Evolutionary conservation across 2,797 vertebrate species (phyloP).

Genomic region (Chrosomus eos): DNA sequence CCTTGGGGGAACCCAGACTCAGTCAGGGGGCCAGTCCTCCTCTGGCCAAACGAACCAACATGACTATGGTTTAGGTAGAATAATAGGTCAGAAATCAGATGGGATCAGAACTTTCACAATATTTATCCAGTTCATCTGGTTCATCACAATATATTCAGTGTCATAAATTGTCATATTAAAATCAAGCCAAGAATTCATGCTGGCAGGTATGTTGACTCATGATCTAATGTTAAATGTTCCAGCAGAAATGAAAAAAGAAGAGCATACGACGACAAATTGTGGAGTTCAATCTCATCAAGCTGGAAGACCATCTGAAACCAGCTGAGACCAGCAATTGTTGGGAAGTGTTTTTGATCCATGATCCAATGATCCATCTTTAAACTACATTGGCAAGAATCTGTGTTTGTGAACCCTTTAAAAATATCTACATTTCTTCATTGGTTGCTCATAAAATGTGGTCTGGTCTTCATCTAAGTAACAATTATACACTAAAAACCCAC

Average conservation of each 20-base stretch:
- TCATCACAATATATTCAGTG: no score
- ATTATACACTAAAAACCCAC: neutral
- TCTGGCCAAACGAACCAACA: no score
- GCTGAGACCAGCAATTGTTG: neutral
- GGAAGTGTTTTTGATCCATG: neutral
- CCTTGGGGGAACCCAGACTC: no score
- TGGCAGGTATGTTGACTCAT: constrained; percentile 60
- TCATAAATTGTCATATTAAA: constrained; percentile 61
- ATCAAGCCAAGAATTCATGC: constrained; percentile 59
- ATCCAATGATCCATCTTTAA: neutral
- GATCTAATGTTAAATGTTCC: no score
- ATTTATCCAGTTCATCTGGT: no score
- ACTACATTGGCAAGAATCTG: neutral
- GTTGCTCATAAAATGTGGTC: neutral
- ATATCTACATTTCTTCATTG: neutral
- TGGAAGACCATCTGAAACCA: neutral
- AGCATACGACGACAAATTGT: neutral
- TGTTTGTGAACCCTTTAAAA: neutral
- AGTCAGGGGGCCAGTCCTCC: no score
- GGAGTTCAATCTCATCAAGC: neutral
- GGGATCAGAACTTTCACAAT: no score
- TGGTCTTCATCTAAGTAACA: neutral
- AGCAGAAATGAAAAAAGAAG: no score
- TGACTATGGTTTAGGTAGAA: no score
- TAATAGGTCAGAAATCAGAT: no score